phyloP scores from a whole-genome alignment of 2,888 invertebrate species.

The Petrolisthes cinctipes region DNA sequence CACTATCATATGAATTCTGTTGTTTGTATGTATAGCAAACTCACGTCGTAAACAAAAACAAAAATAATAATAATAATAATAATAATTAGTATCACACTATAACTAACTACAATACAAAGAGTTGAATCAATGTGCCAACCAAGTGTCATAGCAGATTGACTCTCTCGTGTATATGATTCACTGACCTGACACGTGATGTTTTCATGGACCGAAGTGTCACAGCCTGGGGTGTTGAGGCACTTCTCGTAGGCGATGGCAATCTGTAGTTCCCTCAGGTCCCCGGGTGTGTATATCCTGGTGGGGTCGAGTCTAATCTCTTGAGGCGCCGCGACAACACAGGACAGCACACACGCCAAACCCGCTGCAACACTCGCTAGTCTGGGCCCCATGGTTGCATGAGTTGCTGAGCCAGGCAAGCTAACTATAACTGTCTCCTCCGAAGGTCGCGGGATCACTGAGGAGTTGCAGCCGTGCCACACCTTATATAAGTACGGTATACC shows the following conservation, averaged over 20 bases:
- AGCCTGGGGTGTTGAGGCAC: conserved; percentile 19
- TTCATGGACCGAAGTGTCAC: background rate
- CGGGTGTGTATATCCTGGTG: conserved; percentile 15
- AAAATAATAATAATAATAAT: too few species aligned
- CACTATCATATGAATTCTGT: too few species aligned
- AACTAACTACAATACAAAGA: too few species aligned
- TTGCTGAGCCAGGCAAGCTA: background rate
- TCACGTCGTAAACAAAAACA: too few species aligned
- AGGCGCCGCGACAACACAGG: background rate
- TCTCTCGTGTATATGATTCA: too few species aligned
- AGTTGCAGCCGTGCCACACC: background rate
- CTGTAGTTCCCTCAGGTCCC: background rate
- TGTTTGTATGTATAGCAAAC: too few species aligned
- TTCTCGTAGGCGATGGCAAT: background rate
- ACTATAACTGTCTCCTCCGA: background rate
- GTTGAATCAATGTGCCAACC: too few species aligned
- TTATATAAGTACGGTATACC: background rate
- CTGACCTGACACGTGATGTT: background rate
- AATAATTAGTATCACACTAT: too few species aligned
- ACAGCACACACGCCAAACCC: background rate
- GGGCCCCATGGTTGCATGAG: background rate
- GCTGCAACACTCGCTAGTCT: background rate
- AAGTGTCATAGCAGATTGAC: too few species aligned
- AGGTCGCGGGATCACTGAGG: background rate
- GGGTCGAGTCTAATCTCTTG: conserved; percentile 13